Evolutionary conservation across 30 jellyfish, hydroid and myxozoan genomes (phyloP).

Genomic region (Hydractinia echinata): DNA sequence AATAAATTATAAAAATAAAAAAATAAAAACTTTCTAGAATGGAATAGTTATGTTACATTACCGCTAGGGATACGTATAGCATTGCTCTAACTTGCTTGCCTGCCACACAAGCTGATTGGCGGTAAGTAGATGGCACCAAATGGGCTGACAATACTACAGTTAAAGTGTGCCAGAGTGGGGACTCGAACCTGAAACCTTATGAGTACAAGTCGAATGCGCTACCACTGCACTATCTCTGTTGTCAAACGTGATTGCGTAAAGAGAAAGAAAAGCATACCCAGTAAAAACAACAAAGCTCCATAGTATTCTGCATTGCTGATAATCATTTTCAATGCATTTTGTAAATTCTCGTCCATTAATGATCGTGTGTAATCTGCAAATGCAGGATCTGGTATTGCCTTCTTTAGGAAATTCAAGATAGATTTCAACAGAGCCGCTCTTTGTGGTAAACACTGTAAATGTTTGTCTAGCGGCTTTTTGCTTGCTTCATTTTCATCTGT

Average conservation of each 20-base stretch:
- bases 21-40: too few species aligned
- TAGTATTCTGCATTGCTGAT: conserved; percentile 97
- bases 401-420: conserved; percentile 84
- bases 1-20: background rate
- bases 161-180: too few species aligned
- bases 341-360: conserved; percentile 87
- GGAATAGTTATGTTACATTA: too few species aligned
- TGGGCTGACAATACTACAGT: too few species aligned
- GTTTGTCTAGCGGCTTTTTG: background rate
- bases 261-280: conserved; percentile 43
- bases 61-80: too few species aligned
- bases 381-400: conserved; percentile 98
- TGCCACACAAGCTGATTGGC: too few species aligned
- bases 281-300: conserved; percentile 89
- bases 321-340: conserved; percentile 69
- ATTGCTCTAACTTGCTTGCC: too few species aligned
- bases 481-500: background rate
- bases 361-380: conserved; percentile 90
- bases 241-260: too few species aligned
- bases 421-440: conserved; percentile 96
- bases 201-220: too few species aligned
- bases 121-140: too few species aligned
- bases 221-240: too few species aligned
- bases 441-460: conserved; percentile 86
- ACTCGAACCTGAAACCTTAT: too few species aligned